These are phyloP conservation scores for Coilia nasus DNA, from an alignment of 2,797 vertebrate genomes.

Conservation along the genomic window DNA sequence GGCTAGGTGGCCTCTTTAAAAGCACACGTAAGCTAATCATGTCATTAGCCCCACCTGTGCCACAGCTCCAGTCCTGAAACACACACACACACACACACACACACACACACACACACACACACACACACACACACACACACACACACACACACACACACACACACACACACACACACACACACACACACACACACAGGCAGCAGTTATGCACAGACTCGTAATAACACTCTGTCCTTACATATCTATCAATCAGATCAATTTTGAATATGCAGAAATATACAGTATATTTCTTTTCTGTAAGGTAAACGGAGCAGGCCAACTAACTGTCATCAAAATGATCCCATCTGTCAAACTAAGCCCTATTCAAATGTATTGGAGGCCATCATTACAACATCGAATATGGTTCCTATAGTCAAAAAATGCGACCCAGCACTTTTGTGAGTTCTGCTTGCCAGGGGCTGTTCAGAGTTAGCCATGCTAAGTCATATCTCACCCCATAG, in stretches of 20 bases:
- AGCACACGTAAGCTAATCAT: too few species aligned
- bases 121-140: too few species aligned
- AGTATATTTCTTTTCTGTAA: background rate
- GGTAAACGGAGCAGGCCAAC: background rate
- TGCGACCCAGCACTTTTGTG: background rate
- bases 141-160: too few species aligned
- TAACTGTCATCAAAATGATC: background rate
- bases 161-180: too few species aligned
- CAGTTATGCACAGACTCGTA: too few species aligned
- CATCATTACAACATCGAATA: background rate
- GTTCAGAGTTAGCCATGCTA: background rate
- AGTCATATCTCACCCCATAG: background rate
- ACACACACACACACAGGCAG: too few species aligned
- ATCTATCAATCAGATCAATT: background rate
- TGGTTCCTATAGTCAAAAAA: background rate
- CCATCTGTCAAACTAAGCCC: background rate
- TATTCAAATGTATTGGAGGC: background rate
- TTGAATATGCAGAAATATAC: background rate
- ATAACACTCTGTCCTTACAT: background rate
- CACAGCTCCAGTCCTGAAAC: too few species aligned
- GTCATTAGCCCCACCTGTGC: too few species aligned
- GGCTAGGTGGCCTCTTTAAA: too few species aligned
- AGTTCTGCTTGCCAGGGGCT: background rate
- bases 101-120: too few species aligned
- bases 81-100: too few species aligned